phyloP scores from a whole-genome alignment of 2,888 invertebrate species.

The Rugalucina vietnamica region DNA sequence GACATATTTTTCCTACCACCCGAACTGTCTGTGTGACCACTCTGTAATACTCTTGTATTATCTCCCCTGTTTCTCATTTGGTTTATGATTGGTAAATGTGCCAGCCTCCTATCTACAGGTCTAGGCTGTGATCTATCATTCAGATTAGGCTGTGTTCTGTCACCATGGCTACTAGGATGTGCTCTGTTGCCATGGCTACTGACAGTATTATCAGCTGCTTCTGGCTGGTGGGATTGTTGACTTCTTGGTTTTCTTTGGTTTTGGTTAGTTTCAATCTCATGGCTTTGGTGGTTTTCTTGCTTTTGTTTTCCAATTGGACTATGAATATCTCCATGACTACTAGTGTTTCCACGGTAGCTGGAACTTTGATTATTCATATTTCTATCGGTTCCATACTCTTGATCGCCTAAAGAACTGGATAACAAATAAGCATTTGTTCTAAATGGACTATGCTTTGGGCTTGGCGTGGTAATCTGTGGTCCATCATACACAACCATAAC shows the following conservation, averaged over 20 bases:
- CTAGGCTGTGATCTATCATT: background rate
- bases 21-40: background rate
- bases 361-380: background rate
- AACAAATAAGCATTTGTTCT: background rate
- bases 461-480: background rate
- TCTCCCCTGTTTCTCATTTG: background rate
- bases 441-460: background rate
- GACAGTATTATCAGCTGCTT: too few species aligned
- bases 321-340: background rate
- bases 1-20: background rate
- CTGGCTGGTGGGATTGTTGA: too few species aligned
- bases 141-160: too few species aligned
- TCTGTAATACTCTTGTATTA: background rate
- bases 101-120: background rate
- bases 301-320: background rate
- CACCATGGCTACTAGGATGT: too few species aligned
- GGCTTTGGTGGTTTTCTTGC: background rate
- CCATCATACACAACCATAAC: constrained; percentile 43
- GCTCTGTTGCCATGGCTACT: too few species aligned
- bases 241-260: too few species aligned
- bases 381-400: background rate
- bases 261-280: too few species aligned
- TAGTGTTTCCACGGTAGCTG: background rate
- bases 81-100: background rate
- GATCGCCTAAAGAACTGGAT: background rate